Evolutionary conservation across 2,797 vertebrate genomes (phyloP).

Genomic region (Steatocranus sp.): DNA sequence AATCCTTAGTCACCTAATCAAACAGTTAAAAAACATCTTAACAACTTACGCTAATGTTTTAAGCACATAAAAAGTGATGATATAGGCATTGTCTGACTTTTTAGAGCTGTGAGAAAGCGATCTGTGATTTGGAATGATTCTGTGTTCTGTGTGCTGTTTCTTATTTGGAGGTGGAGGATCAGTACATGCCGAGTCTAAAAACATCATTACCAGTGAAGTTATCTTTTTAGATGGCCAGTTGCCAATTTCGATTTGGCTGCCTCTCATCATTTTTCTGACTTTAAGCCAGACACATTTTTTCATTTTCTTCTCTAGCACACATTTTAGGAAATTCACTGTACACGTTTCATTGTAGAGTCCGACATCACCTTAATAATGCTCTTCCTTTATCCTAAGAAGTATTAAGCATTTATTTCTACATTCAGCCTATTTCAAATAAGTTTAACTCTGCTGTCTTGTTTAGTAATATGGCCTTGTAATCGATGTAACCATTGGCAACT

Average conservation of each 20-base stretch:
- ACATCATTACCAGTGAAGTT: constrained; percentile 4
- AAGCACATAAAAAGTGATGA: neutral
- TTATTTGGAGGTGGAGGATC: neutral
- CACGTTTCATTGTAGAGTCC: neutral
- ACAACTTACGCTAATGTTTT: neutral
- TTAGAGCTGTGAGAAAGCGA: neutral
- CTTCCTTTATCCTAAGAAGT: neutral
- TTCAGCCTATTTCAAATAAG: neutral
- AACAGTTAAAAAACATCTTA: neutral
- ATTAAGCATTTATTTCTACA: neutral
- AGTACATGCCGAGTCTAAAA: neutral
- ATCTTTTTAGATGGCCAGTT: neutral
- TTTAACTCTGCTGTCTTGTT: neutral
- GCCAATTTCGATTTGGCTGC: constrained; percentile 9
- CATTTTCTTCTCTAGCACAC: neutral
- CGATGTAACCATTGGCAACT: neutral
- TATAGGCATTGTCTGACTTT: neutral
- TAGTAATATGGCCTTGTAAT: neutral
- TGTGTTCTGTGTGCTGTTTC: neutral
- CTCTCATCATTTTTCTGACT: neutral
- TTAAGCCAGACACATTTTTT: neutral
- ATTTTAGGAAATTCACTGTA: neutral
- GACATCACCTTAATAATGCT: neutral
- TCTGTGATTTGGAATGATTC: neutral
- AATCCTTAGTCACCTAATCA: neutral